Base-by-base conservation (phyloP, 2,797 vertebrate species). In the Sebastes kiyomatsui region DNA sequence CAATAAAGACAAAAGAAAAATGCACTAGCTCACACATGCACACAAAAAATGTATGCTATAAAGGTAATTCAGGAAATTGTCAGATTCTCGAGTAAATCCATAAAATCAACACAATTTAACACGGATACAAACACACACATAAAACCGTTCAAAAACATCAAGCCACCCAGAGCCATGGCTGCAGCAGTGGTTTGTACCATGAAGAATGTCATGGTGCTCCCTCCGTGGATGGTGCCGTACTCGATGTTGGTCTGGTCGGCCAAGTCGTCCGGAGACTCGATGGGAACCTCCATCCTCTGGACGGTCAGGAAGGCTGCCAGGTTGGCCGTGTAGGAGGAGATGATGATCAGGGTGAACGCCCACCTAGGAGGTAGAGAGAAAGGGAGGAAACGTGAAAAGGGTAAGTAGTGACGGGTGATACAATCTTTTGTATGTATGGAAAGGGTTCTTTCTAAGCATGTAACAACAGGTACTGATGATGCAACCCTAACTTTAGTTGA, bases 121-220 rank as follows among this genome's bases (percentile, higher is more conserved):
- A 71, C 4, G 0, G 2, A 66, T 12, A 55, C 5, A 78, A 56
- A 59, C 25, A 72, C 32, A 67, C 33, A 38, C n/a, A 52, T 7
- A 33, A 68, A 8, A 42, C 20, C 22, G 7, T 32, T 71, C 18
- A 52, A 25, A 83, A 46, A 56, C 56, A 28, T 23, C 7, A 56
- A 38, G 56, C 35, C 60, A 56, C 7, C 2, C 54, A 5, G 8
- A 56, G 42, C 30, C 3, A 6, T 3, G 2, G 35, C 22, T 22
- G 32, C 49, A 11, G 35, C 13, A 25, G 38, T 1, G 5, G 32
- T 54, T 68, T 78, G 32, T 92, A 98, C 97, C 96, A 98, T 98
- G 90, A 99, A 99, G 95, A 99, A 99, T 79, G 97, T 98, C 98
- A 98, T 98, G 85, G 97, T 98, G 92, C 97, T 98, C 25, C 98